A percentile compares a stretch with the other conserved stretches of the same genome.
These are phyloP conservation scores for Sardinella longiceps DNA, from an alignment of 2,797 vertebrate species.

Conservation along the genomic window DNA sequence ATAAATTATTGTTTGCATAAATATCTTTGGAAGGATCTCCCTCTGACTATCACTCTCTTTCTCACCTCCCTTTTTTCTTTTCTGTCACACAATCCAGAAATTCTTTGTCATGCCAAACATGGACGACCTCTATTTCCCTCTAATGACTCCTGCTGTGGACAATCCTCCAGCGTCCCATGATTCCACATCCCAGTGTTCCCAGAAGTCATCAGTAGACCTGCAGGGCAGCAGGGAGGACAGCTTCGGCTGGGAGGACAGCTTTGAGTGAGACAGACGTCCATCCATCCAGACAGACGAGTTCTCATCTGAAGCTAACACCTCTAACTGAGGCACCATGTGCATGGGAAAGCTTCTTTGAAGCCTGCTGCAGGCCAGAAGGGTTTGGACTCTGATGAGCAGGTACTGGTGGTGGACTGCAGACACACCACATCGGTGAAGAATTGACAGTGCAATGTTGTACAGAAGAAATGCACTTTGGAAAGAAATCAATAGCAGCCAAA, in stretches of 20 bases:
- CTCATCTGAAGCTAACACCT: neutral
- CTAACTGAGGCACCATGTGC: neutral
- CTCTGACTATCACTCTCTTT: neutral
- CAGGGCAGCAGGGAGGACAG: constrained; percentile 63
- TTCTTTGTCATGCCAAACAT: constrained; percentile 90
- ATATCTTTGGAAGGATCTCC: neutral
- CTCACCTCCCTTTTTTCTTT: neutral
- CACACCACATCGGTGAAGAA: neutral
- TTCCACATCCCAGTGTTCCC: constrained; percentile 57
- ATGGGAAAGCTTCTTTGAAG: neutral
- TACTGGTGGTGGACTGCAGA: neutral
- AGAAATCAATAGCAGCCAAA: neutral
- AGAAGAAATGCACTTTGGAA: neutral
- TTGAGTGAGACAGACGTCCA: constrained; percentile 31
- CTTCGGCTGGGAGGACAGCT: too few species aligned
- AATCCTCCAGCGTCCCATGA: constrained; percentile 59
- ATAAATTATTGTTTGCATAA: neutral
- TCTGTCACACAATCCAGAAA: constrained; percentile 67
- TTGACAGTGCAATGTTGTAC: neutral
- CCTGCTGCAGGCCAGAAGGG: neutral
- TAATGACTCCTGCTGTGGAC: constrained; percentile 84
- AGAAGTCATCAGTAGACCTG: constrained; percentile 69
- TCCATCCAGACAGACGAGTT: neutral
- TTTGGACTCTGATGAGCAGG: neutral
- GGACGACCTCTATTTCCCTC: constrained; percentile 85